A percentile compares a stretch with the other conserved stretches of the same genome.
Evolutionary conservation across 2,113 vertebrate species (phyloP).

Genomic region (Pavo muticus): DNA sequence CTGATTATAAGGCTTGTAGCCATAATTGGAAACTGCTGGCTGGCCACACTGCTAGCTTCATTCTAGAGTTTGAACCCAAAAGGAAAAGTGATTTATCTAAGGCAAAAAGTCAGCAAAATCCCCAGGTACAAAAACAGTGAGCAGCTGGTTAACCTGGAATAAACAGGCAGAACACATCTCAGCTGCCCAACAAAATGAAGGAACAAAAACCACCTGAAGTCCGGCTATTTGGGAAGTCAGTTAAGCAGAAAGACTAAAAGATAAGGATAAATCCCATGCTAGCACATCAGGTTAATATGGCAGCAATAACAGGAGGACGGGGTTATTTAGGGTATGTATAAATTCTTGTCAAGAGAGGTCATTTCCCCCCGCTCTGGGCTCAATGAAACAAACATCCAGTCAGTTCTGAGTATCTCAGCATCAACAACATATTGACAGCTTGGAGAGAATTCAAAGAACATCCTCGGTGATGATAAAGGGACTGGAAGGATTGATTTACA

Average conservation of each 20-base stretch:
- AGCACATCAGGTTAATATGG: constrained; percentile 65
- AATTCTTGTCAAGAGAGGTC: constrained; percentile 61
- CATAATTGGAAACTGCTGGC: not conserved
- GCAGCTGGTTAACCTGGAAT: constrained; percentile 5
- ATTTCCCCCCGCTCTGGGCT: constrained; percentile 43
- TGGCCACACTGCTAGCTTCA: not conserved
- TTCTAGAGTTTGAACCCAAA: constrained; percentile 23
- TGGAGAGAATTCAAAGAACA: constrained; percentile 76
- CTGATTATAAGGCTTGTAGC: not conserved
- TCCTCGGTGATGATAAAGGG: constrained; percentile 72
- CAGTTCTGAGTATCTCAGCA: constrained; percentile 71
- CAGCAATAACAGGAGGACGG: constrained; percentile 53
- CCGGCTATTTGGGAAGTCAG: constrained; percentile 48
- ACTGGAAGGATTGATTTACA: constrained; percentile 75
- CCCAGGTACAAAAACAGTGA: not conserved
- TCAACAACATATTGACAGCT: constrained; percentile 73
- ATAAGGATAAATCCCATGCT: constrained; percentile 56
- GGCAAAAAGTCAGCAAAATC: not conserved
- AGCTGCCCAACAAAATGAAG: not conserved
- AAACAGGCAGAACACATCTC: not conserved
- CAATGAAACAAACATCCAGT: constrained; percentile 69
- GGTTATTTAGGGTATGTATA: constrained; percentile 64
- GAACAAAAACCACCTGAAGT: not conserved
- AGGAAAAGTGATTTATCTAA: not conserved
- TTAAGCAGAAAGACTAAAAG: constrained; percentile 41